Percentiles rank a stretch among this genome's conserved stretches.
Conservation (phyloP, 2,113 vertebrate species). For the Dicrurus megarhynchus region DNA sequence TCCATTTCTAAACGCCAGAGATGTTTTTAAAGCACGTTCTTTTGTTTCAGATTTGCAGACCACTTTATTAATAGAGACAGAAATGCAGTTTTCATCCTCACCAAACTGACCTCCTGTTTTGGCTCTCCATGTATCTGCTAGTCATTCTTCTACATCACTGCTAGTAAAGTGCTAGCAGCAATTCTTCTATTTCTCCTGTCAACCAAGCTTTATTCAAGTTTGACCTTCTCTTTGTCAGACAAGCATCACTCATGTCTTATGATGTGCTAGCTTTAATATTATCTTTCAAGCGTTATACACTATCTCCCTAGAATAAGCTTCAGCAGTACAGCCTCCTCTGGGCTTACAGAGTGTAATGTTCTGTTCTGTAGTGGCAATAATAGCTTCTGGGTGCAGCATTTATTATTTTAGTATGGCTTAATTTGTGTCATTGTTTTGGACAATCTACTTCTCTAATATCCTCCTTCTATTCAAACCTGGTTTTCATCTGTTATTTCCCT, state of each 20-base stretch:
- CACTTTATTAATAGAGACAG: not conserved
- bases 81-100: not conserved
- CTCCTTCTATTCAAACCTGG: not conserved
- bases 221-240: conserved; percentile 51
- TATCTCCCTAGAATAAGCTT: not conserved
- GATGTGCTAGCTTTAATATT: conserved; percentile 1
- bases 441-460: not conserved
- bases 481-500: not conserved
- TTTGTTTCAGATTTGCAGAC: not conserved
- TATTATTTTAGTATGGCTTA: conserved; percentile 9
- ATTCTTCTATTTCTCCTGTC: conserved; percentile 44
- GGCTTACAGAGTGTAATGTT: not conserved
- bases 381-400: not conserved
- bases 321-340: not conserved
- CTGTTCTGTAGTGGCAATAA: not conserved
- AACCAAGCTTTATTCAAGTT: conserved; percentile 24
- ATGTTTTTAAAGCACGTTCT: not conserved
- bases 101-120: not conserved
- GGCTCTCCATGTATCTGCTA: not conserved
- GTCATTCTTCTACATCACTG: conserved; percentile 46
- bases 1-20: not conserved
- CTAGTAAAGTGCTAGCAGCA: conserved; percentile 15
- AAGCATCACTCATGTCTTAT: conserved; percentile 33
- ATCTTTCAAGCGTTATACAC: not conserved
- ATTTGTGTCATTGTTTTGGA: not conserved